Evolutionary conservation across 2,888 invertebrate species (phyloP).

Genomic region (Pachydiplax longipennis): DNA sequence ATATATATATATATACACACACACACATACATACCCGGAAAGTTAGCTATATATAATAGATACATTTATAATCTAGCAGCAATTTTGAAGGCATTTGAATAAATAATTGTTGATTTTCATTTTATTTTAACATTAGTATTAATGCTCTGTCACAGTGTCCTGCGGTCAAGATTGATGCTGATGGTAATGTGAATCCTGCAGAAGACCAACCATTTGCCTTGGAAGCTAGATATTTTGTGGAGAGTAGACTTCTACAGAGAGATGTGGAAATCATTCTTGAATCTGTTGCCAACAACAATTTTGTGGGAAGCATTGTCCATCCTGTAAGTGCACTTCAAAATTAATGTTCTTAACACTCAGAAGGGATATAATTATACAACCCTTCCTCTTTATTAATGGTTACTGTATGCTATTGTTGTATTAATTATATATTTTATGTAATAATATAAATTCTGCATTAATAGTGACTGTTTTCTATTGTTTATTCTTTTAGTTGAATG

Average conservation of each 20-base stretch:
- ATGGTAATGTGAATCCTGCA: conserved; percentile 73
- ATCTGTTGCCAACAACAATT: conserved; percentile 90
- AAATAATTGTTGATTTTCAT: background rate
- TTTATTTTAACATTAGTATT: conserved; percentile 49
- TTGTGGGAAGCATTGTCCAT: conserved; percentile 92
- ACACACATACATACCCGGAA: too few relatives aligned
- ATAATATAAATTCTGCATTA: too few relatives aligned
- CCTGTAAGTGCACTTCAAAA: conserved; percentile 73
- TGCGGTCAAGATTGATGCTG: conserved; percentile 78
- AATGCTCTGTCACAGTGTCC: conserved; percentile 66
- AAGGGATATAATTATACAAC: background rate
- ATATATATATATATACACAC: too few relatives aligned
- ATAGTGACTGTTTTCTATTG: too few relatives aligned
- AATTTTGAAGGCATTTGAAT: too few relatives aligned
- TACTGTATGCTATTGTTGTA: too few relatives aligned
- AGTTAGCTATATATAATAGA: too few relatives aligned
- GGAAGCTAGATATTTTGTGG: conserved; percentile 94
- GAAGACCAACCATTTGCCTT: conserved; percentile 76
- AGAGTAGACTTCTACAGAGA: conserved; percentile 87
- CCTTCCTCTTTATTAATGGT: background rate
- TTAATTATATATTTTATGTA: too few relatives aligned
- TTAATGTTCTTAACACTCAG: background rate
- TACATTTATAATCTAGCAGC: too few relatives aligned
- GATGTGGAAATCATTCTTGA: conserved; percentile 91
- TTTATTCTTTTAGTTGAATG: too few relatives aligned